Evolutionary conservation across 2,888 invertebrate species (phyloP), one percentile per base, ranked within the genome.

Genomic region (Pristionchus maxplancki): DNA sequence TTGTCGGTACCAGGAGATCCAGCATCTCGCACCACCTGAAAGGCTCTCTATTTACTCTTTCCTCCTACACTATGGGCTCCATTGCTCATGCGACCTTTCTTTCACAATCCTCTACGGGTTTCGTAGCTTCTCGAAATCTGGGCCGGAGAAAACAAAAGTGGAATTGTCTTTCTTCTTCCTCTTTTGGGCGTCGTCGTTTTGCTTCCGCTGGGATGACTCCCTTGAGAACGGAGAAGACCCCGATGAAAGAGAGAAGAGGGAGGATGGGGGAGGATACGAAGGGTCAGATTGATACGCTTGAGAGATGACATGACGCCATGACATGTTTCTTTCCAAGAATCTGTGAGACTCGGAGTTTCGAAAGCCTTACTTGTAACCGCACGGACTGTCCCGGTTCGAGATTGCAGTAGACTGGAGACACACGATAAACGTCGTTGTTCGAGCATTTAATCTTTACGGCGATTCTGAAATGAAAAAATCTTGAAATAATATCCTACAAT

Each of bases 361-460:
- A 37, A 64, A 85, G 17, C 89, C 62, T 44, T 44, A 92, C 93
- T 90, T 93, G 93, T 31, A 93, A 89, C 85, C 93, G 71, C 83
- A 93, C 92, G 31, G 93, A 91, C 86, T 90, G 90, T 82, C 94
- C 94, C 9, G 94, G 93, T 81, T 93, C 93, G 40, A 93, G 90
- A 28, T 92, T 89, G 15, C 92, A 92, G 89, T 90, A 94, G n/a
- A 94, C 94, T 8, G 94, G 93, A 34, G 93, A 93, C 5, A 94
- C 93, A 3, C 93, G 91, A 83, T 92, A 94, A 31, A 93, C 87
- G 44, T 91, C 91, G 84, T 94, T 94, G 90, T 94, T 93, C 88
- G 92, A 92, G 89, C 94, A 94, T 88, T 94, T 94, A 71, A 94
- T 92, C 89, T 94, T 94, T n/a, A 94, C 90, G 8, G 93, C 94